phyloP scores from a whole-genome alignment of 2,888 invertebrate species.

The Torymus texanus region DNA sequence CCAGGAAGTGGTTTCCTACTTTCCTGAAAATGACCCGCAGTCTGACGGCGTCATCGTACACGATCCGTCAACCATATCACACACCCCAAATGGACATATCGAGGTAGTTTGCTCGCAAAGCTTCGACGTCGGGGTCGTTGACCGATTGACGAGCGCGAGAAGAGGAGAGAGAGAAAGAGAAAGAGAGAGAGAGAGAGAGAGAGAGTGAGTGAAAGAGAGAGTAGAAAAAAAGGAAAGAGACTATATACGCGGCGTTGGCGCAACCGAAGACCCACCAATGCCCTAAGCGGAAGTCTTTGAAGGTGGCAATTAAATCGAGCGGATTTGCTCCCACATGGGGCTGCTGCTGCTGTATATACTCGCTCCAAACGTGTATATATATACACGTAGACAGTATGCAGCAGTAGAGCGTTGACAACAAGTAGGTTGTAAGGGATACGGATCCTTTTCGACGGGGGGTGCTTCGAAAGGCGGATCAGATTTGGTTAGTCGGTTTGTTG shows the following conservation, averaged over 20 bases:
- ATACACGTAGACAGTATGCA: no score
- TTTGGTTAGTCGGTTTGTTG: no score
- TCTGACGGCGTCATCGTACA: no score
- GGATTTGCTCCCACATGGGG: conserved; percentile 27
- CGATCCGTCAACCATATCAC: no score
- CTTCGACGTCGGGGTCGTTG: conserved; percentile 1
- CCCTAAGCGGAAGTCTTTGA: conserved; percentile 72
- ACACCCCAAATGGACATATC: no score
- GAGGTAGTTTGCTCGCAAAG: background rate
- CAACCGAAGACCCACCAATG: conserved; percentile 67
- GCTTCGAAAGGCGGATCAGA: no score
- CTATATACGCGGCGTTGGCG: conserved; percentile 39
- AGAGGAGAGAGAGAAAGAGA: background rate
- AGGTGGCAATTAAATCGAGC: conserved; percentile 66
- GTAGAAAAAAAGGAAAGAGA: conserved; percentile 42
- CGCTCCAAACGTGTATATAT: no score
- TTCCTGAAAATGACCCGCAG: no score
- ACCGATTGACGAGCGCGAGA: conserved; percentile 9
- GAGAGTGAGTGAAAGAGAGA: background rate
- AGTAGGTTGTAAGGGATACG: no score
- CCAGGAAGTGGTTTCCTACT: no score
- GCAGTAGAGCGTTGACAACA: no score
- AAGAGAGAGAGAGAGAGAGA: background rate
- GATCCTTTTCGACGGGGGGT: no score
- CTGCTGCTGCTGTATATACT: background rate